These are phyloP conservation scores for Pandemis cinnamomeana DNA, from an alignment of 2,888 invertebrate species.

Conservation along the genomic window DNA sequence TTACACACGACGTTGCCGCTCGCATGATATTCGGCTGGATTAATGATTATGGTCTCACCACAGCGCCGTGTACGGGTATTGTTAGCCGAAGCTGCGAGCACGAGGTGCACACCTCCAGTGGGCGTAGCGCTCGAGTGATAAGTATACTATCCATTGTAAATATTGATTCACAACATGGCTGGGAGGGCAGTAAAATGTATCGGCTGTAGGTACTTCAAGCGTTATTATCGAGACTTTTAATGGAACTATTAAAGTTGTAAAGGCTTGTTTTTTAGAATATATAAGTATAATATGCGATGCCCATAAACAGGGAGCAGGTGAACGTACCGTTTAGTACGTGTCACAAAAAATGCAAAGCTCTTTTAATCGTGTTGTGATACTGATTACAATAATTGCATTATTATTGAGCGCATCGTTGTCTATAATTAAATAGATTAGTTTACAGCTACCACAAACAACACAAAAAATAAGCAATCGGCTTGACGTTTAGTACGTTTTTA, in stretches of 20 bases:
- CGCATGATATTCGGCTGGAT: slow-evolving; percentile 61
- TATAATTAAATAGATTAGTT: not conserved
- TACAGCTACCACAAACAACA: not conserved
- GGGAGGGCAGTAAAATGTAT: slow-evolving; percentile 8
- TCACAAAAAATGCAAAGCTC: not conserved
- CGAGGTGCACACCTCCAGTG: not conserved
- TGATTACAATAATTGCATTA: slow-evolving; percentile 6
- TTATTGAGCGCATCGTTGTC: not conserved
- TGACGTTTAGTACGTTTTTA: not conserved
- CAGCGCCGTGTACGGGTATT: slow-evolving; percentile 43
- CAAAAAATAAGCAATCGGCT: not conserved
- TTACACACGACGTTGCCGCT: slow-evolving; percentile 65
- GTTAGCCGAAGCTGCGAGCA: slow-evolving; percentile 14
- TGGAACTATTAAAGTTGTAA: not conserved
- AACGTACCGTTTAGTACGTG: not conserved
- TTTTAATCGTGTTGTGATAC: not conserved
- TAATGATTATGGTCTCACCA: slow-evolving; percentile 65
- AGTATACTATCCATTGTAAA: slow-evolving; percentile 9
- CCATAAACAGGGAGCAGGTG: slow-evolving; percentile 1
- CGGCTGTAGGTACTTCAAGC: not conserved
- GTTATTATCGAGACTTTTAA: not conserved
- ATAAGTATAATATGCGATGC: not conserved
- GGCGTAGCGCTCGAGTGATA: not conserved
- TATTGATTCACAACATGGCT: slow-evolving; percentile 9
- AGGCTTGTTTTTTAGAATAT: not conserved